A percentile compares a stretch with the other conserved stretches of the same genome.
phyloP scores from a whole-genome alignment of 2,113 vertebrate genomes.

The Gymnogyps californianus region DNA sequence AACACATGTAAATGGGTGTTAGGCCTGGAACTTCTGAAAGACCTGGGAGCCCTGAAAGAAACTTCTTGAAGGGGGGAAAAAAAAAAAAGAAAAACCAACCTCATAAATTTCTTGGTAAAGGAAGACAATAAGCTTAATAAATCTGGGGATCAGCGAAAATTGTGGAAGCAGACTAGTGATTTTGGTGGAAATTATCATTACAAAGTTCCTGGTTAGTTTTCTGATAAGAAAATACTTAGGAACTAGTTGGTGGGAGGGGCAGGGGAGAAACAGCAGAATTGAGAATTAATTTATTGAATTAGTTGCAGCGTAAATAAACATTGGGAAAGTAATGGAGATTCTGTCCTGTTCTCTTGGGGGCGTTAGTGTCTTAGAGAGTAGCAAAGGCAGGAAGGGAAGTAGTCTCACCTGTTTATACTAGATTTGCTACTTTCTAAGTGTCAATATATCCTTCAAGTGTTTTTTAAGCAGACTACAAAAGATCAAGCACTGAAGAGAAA shows the following conservation, averaged over 20 bases:
- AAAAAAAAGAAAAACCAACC: not conserved
- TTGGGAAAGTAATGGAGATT: not conserved
- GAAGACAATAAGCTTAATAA: not conserved
- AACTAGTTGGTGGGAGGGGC: not conserved
- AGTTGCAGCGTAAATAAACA: not conserved
- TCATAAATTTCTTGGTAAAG: not conserved
- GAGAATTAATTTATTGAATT: not conserved
- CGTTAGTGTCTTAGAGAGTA: not conserved
- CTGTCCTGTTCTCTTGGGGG: not conserved
- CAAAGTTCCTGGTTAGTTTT: not conserved
- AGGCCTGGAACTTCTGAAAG: not conserved
- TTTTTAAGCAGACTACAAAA: not conserved
- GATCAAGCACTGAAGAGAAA: not conserved
- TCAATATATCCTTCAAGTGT: not conserved
- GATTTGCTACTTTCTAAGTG: not conserved
- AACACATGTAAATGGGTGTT: rapidly evolving
- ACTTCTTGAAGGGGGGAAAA: not conserved
- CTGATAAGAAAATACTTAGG: not conserved
- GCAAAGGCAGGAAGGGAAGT: not conserved
- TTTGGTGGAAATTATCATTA: not conserved
- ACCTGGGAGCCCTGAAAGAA: not conserved
- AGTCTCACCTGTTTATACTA: not conserved
- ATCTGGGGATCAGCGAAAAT: too few relatives aligned
- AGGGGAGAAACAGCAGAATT: not conserved
- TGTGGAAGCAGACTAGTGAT: not conserved